Conservation (phyloP, 2,797 vertebrate genomes). For the Hipposideros larvatus region DNA sequence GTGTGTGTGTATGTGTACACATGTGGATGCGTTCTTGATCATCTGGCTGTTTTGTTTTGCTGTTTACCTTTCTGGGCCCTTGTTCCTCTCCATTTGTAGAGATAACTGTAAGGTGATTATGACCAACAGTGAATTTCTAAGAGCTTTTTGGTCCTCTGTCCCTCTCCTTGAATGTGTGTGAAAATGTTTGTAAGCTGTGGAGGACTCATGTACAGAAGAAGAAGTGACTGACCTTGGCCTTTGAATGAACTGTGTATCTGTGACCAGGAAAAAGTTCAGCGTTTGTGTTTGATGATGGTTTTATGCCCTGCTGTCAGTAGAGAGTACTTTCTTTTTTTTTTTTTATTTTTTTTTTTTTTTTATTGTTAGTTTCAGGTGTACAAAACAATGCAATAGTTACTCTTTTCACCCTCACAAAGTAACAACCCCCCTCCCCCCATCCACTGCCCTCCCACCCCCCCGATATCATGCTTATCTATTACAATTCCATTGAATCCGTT, state of each 20-base stretch:
- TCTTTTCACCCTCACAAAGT: too few relatives aligned
- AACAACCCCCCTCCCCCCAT: too few relatives aligned
- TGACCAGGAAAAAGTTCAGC: conserved; percentile 59
- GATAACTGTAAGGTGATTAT: background rate
- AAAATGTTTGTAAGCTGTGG: conserved; percentile 32
- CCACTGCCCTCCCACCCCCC: too few relatives aligned
- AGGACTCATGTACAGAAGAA: conserved; percentile 28
- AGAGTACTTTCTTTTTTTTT: conserved; percentile 59
- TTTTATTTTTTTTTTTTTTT: too few relatives aligned
- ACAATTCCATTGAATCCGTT: too few relatives aligned
- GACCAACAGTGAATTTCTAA: background rate
- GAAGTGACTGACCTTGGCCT: conserved; percentile 71
- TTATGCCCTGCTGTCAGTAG: conserved; percentile 57
- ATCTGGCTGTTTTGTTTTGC: conserved; percentile 12
- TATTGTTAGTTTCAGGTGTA: too few relatives aligned
- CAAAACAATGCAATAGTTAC: too few relatives aligned
- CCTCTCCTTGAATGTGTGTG: background rate
- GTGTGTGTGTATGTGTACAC: background rate
- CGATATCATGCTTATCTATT: too few relatives aligned
- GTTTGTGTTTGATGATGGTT: conserved; percentile 68
- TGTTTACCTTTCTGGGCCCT: background rate
- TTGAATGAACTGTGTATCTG: conserved; percentile 8
- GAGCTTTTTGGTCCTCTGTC: background rate
- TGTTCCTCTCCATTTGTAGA: background rate
- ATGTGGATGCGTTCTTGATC: background rate